Evolutionary conservation across 2,797 vertebrate genomes (phyloP).

Genomic region (Taeniopygia guttata): DNA sequence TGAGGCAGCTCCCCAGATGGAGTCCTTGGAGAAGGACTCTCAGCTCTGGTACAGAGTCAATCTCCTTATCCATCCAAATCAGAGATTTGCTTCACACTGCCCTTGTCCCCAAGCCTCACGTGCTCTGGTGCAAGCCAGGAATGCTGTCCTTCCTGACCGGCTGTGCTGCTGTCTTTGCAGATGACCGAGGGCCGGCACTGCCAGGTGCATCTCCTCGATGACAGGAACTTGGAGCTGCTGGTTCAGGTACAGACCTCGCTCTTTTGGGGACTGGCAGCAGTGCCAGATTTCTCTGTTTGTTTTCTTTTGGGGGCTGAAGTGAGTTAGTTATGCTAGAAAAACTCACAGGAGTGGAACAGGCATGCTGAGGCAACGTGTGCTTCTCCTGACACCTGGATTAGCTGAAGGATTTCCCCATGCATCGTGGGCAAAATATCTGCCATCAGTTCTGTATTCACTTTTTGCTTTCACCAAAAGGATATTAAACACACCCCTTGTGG

Average conservation of each 20-base stretch:
- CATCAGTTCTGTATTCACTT: background rate
- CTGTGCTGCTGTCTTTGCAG: conserved; percentile 71
- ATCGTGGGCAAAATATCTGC: background rate
- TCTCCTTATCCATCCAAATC: background rate
- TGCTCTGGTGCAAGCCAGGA: background rate
- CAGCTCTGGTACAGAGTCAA: rapidly evolving
- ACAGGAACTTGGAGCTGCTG: conserved; percentile 92
- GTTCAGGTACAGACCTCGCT: conserved; percentile 84
- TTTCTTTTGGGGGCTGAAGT: background rate
- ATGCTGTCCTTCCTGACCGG: background rate
- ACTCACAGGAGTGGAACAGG: background rate
- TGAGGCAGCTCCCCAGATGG: background rate
- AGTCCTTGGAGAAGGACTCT: background rate
- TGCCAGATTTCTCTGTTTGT: background rate
- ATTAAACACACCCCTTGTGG: background rate
- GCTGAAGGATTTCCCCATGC: background rate
- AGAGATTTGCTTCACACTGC: rapidly evolving
- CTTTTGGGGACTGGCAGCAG: background rate
- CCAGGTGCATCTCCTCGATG: conserved; percentile 92
- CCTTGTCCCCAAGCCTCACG: rapidly evolving
- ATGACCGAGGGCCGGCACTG: conserved; percentile 96
- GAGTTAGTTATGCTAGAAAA: background rate
- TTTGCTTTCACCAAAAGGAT: background rate
- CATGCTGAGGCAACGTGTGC: rapidly evolving
- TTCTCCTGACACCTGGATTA: background rate